A percentile compares a stretch with the other conserved stretches of the same genome.
Evolutionary conservation across 1,140 invertebrate genomes (phyloP).

Genomic region (Drosophila persimilis): DNA sequence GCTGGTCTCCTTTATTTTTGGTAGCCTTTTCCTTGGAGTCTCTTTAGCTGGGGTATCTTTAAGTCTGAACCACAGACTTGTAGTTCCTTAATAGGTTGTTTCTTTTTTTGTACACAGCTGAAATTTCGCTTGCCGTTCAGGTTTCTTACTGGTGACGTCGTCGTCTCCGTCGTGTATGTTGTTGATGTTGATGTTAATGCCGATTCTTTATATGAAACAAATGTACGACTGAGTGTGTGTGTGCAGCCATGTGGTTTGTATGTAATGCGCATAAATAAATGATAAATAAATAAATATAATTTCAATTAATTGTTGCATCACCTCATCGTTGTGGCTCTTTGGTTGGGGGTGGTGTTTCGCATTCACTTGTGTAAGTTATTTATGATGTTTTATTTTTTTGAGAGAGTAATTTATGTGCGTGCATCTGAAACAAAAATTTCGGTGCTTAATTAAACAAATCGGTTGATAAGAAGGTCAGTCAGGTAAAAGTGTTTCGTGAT

Average conservation of each 20-base stretch:
- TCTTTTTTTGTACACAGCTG: conserved; percentile 26
- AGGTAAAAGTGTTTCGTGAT: conserved; percentile 6
- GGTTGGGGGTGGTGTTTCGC: conserved; percentile 1
- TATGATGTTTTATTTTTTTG: not conserved
- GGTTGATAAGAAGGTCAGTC: not conserved
- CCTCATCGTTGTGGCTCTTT: conserved; percentile 36
- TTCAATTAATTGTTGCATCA: conserved; percentile 48
- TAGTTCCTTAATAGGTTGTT: not conserved
- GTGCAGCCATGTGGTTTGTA: conserved; percentile 3
- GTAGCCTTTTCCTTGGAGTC: not conserved
- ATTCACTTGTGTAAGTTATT: conserved; percentile 9
- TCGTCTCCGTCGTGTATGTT: conserved; percentile 55
- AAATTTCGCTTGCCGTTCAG: conserved; percentile 28
- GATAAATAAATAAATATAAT: conserved; percentile 46
- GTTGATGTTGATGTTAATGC: conserved; percentile 13
- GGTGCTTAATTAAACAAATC: conserved; percentile 21
- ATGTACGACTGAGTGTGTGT: conserved; percentile 23
- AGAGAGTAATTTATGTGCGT: conserved; percentile 32
- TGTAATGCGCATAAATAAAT: conserved; percentile 36
- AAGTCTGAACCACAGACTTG: too few species aligned
- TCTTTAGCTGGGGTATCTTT: too few species aligned
- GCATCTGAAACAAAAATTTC: conserved; percentile 50
- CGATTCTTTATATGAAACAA: conserved; percentile 28
- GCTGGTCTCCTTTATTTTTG: conserved; percentile 10
- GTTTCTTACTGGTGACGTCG: conserved; percentile 64